Base-by-base conservation (phyloP, 2,888 invertebrate species). In the Dioctria linearis region DNA sequence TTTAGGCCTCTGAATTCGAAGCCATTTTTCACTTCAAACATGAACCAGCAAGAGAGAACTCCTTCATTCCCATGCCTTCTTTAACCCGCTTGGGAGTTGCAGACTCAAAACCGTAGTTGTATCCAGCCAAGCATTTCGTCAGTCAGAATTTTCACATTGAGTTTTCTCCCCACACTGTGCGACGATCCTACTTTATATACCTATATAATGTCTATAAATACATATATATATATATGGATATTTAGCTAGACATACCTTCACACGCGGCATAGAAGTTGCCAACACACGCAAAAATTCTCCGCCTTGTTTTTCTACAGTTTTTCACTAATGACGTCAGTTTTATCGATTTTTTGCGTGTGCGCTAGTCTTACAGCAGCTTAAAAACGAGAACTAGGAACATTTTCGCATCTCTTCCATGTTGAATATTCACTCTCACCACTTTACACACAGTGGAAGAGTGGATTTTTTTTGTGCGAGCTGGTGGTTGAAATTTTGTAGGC, bases 291-390 rank as follows among this genome's bases (percentile, higher is more conserved):
- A 80, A 82, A 76, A 79, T 78, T 78, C 82, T 80, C 82, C 82
- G 82, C 82, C 82, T 80, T 80, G 80, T 80, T 82, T 82, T 82
- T 80, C 80, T 67, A 54, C 78, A 80, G 78, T 82, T 80, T 82
- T 82, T 57, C 66, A 67, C 63, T 76, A 63, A 71, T 82, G 82
- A 82, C 82, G 82, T 82, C 79, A 82, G 57, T 76, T 80, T 78
- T 76, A 82, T 82, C 75, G 82, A 82, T 82, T 80, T 82, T 82
- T 82, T 82, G 82, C 80, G 82, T 82, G 65, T 80, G 80, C 79
- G 65, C 80, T 79, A 78, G 80, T 73, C 80, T 82, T 78, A 82
- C 80, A 80, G 65, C 51, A 73, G 78, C 66, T 78, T 78, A 78
- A 78, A 78, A 78, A 78, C 39, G 51, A 49, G 63, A 76, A 76